Evolutionary conservation across 1,140 invertebrate species (phyloP), one percentile per base, ranked within the genome.

Genomic region (Melitaea cinxia): DNA sequence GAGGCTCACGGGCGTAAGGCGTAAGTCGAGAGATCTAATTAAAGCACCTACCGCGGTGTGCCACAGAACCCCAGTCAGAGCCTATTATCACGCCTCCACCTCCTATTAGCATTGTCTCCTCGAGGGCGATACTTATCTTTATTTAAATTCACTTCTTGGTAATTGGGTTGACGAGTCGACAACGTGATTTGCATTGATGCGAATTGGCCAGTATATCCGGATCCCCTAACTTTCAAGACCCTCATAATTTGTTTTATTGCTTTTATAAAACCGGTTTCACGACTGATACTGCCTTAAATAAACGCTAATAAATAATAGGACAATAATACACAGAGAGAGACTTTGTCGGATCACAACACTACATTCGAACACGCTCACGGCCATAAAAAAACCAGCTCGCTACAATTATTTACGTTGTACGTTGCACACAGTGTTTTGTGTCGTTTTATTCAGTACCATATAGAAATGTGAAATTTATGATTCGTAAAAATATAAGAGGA

Each of bases 121-220:
- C 80, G 81, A 90, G 86, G 83, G 86, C 86, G 88, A 90, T 88
- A 90, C 88, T 90, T 89, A 90, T 90, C 88, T 90, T 90, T 90
- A 90, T 90, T 90, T 90, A 90, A 90, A 90, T 89, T 90, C 86
- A 90, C 88, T 90, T 88, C 88, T 88, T 90, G 80, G 86, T 89
- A 90, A 90, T 90, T 90, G 86, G 83, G 83, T 90, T 90, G 88
- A 90, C 85, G 86, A 89, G 85, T 89, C 85, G 86, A 88, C 88
- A 89, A 90, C 88, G 88, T 90, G 88, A 91, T 91, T 91, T 91
- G 88, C 88, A 91, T 91, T 91, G 83, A 89, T 91, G 86, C 83
- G 82, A 85, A 89, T 88, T 85, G 85, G 82, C 83, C 83, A 75
- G 82, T 81, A 69, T 82, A 85, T 82, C 75, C 75, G 71, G 72